Evolutionary conservation across 2,797 vertebrate genomes (phyloP), one percentile per base, ranked within the genome.

Genomic region (Betta splendens): DNA sequence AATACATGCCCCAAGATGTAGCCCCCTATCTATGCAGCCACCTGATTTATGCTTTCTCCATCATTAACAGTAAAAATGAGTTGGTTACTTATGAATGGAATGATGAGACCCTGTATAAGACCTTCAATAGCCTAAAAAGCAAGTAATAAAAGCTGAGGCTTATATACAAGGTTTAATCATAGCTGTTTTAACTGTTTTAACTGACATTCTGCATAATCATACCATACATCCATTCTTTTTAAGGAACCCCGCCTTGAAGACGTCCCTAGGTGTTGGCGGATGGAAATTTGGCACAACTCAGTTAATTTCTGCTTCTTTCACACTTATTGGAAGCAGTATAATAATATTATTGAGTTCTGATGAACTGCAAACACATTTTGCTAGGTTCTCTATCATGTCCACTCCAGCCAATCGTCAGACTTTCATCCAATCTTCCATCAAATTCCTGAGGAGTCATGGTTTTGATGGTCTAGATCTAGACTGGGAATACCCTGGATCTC

Each of bases 381-480:
- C 25, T 50, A 95, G 94, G 79, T 95, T 94, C 81, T 91, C 91
- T 51, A 67, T 76, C n/a, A 93, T 92, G 93, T 89, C 92, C 37
- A 75, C 51, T 9, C 2, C 77, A 9, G 75, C 69, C 12, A 94
- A 89, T 77, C 88, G 92, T 21, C 75, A 91, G 53, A 89, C 0
- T 1, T 95, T 96, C 53, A 93, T 94, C 62, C 80, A 77, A 45
- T 96, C 94, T 0, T 78, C 88, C 0, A 89, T 92, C 31, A 74
- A 16, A 31, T 89, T 95, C 81, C 83, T 95, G 75, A 91, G 94
- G 65, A 85, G 70, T 28, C 81, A 93, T 48, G 77, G 82, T 16
- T 95, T 95, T 65, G 92, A 95, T 46, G 93, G 93, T 37, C 87
- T 95, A 43, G 94, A 95, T 77, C 86, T 95, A 71, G 93, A 94